Percentiles rank a stretch among this genome's conserved stretches.
Conservation (phyloP, 2,888 invertebrate genomes). For the Atethmia centrago region DNA sequence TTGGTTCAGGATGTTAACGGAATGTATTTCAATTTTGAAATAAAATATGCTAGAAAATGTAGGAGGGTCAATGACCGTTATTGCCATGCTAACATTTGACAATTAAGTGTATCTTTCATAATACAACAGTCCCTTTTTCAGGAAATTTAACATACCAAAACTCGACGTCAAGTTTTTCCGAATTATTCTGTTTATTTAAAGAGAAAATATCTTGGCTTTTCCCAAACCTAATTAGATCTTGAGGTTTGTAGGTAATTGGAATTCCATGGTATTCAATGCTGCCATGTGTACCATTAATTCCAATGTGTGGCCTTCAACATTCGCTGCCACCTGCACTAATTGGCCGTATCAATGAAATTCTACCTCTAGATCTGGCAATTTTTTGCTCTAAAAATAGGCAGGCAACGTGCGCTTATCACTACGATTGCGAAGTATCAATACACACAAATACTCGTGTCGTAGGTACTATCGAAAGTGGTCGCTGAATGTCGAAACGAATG, state of each 20-base stretch:
- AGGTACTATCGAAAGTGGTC: conserved; percentile 74
- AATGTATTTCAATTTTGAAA: not conserved
- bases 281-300: conserved; percentile 35
- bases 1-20: not conserved
- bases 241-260: conserved; percentile 17
- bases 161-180: not conserved
- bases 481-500: conserved; percentile 77
- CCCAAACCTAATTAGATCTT: not conserved
- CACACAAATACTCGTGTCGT: conserved; percentile 61
- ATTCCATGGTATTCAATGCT: conserved; percentile 22
- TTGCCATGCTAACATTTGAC: not conserved
- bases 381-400: conserved; percentile 44
- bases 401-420: conserved; percentile 61
- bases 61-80: not conserved
- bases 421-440: conserved; percentile 72
- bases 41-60: not conserved
- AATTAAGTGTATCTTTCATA: not conserved
- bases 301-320: conserved; percentile 39
- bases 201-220: not conserved
- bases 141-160: not conserved
- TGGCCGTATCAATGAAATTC: conserved; percentile 55
- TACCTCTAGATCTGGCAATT: conserved; percentile 33
- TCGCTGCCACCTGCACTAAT: conserved; percentile 40
- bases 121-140: not conserved
- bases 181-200: not conserved